Base-by-base conservation (phyloP, 1,140 invertebrate genomes). In the Maniola jurtina region DNA sequence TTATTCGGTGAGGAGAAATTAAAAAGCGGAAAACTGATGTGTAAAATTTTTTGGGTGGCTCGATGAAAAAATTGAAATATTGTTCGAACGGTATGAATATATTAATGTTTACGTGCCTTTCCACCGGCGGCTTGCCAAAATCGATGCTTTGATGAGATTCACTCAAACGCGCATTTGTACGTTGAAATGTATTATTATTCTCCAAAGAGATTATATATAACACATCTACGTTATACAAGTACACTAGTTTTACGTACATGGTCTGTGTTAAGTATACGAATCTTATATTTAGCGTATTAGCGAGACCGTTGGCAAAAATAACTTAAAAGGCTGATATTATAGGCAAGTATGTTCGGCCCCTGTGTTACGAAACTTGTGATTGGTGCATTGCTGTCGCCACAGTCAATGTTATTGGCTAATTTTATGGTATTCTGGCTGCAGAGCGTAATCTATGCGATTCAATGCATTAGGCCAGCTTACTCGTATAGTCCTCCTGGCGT, bases 251-350 rank as follows among this genome's bases (percentile, higher is more conserved):
- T 66, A 67, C 16, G 55, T 68, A 68, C 62, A 61, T 71, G 71
- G 66, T 84, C 79, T 83, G 79, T 84, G 79, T 83, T 81, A 89
- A 82, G 83, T 89, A 89, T 89, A 89, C 84, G 81, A 86, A 76
- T 83, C 70, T 77, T 71, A 54, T 68, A 52, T 54, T 45, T 64
- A 68, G 56, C 11, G 47, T 33, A 33, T 68, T 68, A 68, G 62
- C 47, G 50, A 68, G 56, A 68, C 61, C 62, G 67, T 68, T 68
- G 50, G 61, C 67, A 63, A 48, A 33, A 64, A 57, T 60, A 47
- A 54, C 33, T 55, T 55, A 60, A 55, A 55, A 68, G 66, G 66
- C 66, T 68, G 61, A 63, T 16, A 54, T 63, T 45, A 25, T 25
- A 50, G 66, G 55, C 66, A 36, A 63, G 59, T 40, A 36, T 60